Base-by-base conservation (phyloP, 2,888 invertebrate genomes). In the Ormyrus labotus region DNA sequence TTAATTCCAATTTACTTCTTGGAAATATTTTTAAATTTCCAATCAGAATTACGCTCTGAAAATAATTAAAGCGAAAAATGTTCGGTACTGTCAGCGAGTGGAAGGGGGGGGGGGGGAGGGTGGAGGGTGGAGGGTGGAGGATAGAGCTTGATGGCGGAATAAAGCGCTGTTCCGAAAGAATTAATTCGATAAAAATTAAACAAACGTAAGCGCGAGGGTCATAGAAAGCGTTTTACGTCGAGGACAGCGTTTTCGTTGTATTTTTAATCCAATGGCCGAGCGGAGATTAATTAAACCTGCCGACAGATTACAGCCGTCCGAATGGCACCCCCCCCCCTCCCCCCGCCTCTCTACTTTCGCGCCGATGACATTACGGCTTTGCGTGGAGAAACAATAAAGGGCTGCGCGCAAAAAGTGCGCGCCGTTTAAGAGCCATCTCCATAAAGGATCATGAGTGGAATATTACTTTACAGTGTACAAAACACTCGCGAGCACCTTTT, bases 251-350 rank as follows among this genome's bases (percentile, higher is more conserved):
- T 71, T 81, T 60, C 73, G 71, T 67, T 78, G 75, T 76, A 55
- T 79, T 78, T 82, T 82, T 79, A 75, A 78, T 72, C 67, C 75
- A 74, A 75, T 70, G 71, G 53, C 78, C 60, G 58, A 19, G 13
- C 74, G 78, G 85, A 87, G 87, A 89, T 89, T 89, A 89, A 89
- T 89, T 89, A 89, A 89, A 89, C 86, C 85, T 83, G 83, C 82
- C 85, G 86, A 87, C 87, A 87, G 87, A 88, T 89, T 88, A 88
- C 87, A 87, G 83, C 83, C 85, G 84, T 85, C 84, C 85, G 82
- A 84, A 69, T 71, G 34, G 82, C 83, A 82, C 81, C 83, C 78
- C 78, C 76, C 81, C 72, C 82, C 60, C 78, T n/a, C 34, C 67
- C 80, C 83, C 78, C 83, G 80, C 78, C 76, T 79, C 72, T 82